Evolutionary conservation across 2,113 vertebrate genomes (phyloP), one percentile per base, ranked within the genome.

Genomic region (Hemichromis elongatus): DNA sequence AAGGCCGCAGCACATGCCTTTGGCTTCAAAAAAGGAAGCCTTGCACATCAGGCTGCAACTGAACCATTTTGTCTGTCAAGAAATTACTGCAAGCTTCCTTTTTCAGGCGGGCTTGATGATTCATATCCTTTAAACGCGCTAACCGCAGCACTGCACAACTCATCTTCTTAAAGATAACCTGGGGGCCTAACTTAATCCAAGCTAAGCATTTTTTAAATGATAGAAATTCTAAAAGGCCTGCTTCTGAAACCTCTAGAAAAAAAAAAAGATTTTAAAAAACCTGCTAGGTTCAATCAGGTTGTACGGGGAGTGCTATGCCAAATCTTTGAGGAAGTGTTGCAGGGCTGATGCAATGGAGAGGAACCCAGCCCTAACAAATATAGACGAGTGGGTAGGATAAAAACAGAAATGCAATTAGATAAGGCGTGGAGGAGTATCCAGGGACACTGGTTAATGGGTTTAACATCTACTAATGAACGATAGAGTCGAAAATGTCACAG

Each of bases 251-350:
- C 33, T 35, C 45, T 10, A 45, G 33, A 40, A 52, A 63, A 28
- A 45, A 3, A 1, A 10, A 24, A 4, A 12, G 4, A 61, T n/a
- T n/a, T n/a, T n/a, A 30, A 35, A n/a, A 80, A 82, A 4, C 12
- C 26, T 56, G 18, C 19, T 70, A 6, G 30, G 11, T 21, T 5
- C 2, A 3, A 55, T 1, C 10, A 80, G 24, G 24, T 28, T 10
- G 10, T 33, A 8, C 53, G 28, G 40, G 16, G 7, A 37, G 53
- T 10, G 28, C 30, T 40, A 68, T 18, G 45, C 40, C 26, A 47
- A 86, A 50, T 37, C 30, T 86, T 81, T 86, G 79, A 85, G 89
- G 92, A 94, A 94, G 92, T 90, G 89, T 68, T 89, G 56, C 86
- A 77, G 59, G 68, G 8, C 45, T 92, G 86, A 84, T 79, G 92